phyloP scores from a whole-genome alignment of 2,888 invertebrate genomes.

The Pimpla rufipes region DNA sequence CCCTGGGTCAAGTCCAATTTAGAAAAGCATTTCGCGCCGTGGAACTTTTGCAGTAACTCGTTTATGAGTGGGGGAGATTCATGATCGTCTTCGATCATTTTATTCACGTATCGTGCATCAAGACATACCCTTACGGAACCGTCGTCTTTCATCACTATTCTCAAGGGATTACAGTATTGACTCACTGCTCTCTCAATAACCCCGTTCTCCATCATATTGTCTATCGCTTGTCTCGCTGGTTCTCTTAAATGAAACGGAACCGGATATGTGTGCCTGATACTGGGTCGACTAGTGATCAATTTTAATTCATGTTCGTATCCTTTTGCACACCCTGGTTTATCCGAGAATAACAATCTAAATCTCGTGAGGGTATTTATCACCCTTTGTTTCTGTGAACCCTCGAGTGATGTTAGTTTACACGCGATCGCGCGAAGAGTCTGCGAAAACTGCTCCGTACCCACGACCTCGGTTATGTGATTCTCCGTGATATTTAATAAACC shows the following conservation, averaged over 20 bases:
- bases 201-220: slow-evolving; percentile 72
- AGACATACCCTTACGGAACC: slow-evolving; percentile 75
- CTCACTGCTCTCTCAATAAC: slow-evolving; percentile 74
- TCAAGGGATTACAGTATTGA: slow-evolving; percentile 75
- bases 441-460: not conserved
- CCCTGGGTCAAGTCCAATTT: slow-evolving; percentile 70
- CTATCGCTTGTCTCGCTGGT: slow-evolving; percentile 70
- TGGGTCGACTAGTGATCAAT: slow-evolving; percentile 67
- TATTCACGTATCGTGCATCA: slow-evolving; percentile 76
- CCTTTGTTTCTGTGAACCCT: not conserved
- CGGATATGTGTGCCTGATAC: slow-evolving; percentile 73
- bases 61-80: slow-evolving; percentile 67
- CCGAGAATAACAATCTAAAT: slow-evolving; percentile 64
- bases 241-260: slow-evolving; percentile 73
- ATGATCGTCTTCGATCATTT: no score
- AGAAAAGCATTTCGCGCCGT: slow-evolving; percentile 66
- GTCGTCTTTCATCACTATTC: slow-evolving; percentile 75
- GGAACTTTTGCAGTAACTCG: slow-evolving; percentile 67
- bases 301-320: slow-evolving; percentile 72
- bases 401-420: slow-evolving; percentile 18
- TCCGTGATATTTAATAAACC: no score
- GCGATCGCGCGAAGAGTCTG: not conserved
- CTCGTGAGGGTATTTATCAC: not conserved
- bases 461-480: no score
- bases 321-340: slow-evolving; percentile 68